These are phyloP conservation scores for Hirtodrosophila alboralis DNA, from an alignment of 2,888 invertebrate genomes.

Conservation along the genomic window DNA sequence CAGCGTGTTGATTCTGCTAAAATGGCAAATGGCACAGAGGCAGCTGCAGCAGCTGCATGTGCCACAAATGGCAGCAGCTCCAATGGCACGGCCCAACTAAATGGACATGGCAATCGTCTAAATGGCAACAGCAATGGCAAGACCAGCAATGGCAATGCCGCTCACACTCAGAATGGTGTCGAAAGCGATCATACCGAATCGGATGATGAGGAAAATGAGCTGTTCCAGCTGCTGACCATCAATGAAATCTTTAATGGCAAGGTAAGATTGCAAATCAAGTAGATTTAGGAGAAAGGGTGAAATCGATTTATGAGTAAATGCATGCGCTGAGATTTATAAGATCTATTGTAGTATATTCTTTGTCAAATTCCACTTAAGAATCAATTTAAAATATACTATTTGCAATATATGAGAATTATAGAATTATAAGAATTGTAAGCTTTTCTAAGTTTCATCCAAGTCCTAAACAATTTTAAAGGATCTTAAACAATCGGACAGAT, in stretches of 20 bases:
- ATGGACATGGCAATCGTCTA: slow-evolving; percentile 47
- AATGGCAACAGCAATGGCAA: slow-evolving; percentile 46
- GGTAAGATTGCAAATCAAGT: too few relatives aligned
- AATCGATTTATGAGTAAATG: too few relatives aligned
- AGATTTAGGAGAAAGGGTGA: too few relatives aligned
- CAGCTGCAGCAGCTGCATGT: slow-evolving; percentile 16
- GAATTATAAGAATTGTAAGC: too few relatives aligned
- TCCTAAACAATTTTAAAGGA: too few relatives aligned
- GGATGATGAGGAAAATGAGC: slow-evolving; percentile 83
- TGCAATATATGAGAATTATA: too few relatives aligned
- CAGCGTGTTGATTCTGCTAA: slow-evolving; percentile 55
- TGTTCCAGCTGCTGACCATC: slow-evolving; percentile 93
- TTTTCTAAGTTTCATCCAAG: too few relatives aligned
- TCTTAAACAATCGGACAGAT: too few relatives aligned
- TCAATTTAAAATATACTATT: too few relatives aligned
- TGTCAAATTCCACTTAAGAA: too few relatives aligned
- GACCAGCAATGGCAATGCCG: slow-evolving; percentile 38
- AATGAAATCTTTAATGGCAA: slow-evolving; percentile 98
- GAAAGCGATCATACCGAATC: slow-evolving; percentile 73
- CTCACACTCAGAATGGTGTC: slow-evolving; percentile 35
- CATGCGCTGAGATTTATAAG: too few relatives aligned
- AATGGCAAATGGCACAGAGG: slow-evolving; percentile 39
- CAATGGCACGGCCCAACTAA: slow-evolving; percentile 50
- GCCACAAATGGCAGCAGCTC: slow-evolving; percentile 30
- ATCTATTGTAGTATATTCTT: too few relatives aligned